phyloP scores from a whole-genome alignment of 2,797 vertebrate species.

The Enteromius treurensis region DNA sequence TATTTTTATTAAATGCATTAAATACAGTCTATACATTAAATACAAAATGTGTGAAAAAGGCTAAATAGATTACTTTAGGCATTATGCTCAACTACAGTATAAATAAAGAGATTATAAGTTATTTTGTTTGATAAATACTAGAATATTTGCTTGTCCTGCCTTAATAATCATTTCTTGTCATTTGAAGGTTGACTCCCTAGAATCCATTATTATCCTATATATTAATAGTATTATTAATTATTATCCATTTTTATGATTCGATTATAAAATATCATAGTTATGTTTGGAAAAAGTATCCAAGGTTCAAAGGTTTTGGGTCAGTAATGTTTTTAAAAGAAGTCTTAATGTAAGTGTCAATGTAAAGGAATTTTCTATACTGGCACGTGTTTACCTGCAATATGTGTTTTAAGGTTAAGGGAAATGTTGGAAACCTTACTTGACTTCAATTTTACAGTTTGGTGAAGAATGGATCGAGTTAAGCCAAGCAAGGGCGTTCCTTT shows the following conservation, averaged over 20 bases:
- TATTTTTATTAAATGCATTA: background rate
- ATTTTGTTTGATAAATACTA: background rate
- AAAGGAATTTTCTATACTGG: background rate
- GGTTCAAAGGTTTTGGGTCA: no score
- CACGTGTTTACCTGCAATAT: background rate
- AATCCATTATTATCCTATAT: background rate
- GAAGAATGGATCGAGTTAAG: slow-evolving; percentile 48
- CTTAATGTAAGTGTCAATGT: background rate
- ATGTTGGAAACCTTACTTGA: background rate
- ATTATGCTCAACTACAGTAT: background rate
- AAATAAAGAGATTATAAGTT: background rate
- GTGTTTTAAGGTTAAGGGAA: background rate
- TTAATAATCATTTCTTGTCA: background rate
- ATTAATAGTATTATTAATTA: background rate
- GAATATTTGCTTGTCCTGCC: background rate
- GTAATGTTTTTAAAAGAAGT: background rate
- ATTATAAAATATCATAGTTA: background rate
- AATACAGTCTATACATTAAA: background rate
- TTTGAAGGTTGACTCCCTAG: background rate
- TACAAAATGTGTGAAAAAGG: slow-evolving; percentile 10
- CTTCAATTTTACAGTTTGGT: background rate
- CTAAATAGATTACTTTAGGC: background rate
- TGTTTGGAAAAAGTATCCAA: background rate
- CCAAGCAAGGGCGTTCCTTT: slow-evolving; percentile 69
- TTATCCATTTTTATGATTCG: background rate